Conservation (phyloP, 2,888 invertebrate genomes). For the Hartigia nigra region DNA sequence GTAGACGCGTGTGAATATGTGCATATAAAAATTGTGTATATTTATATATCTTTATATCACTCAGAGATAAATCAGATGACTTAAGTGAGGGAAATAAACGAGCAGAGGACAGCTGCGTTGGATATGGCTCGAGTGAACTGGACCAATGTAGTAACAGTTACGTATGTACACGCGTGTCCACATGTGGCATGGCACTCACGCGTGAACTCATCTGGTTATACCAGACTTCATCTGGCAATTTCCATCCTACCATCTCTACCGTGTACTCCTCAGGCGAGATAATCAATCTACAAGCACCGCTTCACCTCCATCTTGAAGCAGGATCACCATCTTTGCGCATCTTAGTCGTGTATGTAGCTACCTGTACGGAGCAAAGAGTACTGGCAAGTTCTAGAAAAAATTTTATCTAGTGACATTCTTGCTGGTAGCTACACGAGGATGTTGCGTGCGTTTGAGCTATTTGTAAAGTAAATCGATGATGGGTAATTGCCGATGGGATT, state of each 20-base stretch:
- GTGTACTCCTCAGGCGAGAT: slow-evolving; percentile 40
- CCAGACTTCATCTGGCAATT: slow-evolving; percentile 9
- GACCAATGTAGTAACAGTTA: slow-evolving; percentile 24
- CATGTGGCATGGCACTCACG: background rate
- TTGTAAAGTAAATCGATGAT: background rate
- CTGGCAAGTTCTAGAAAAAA: background rate
- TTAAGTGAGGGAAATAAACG: background rate
- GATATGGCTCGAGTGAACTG: slow-evolving; percentile 18
- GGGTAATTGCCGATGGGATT: background rate
- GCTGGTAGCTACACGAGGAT: background rate
- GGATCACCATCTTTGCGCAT: slow-evolving; percentile 17
- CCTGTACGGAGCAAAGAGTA: background rate
- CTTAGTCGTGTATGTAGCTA: background rate
- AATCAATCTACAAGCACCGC: slow-evolving; percentile 41
- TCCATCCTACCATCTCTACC: slow-evolving; percentile 11
- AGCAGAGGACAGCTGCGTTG: background rate
- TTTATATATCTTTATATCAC: background rate
- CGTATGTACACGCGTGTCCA: slow-evolving; percentile 23
- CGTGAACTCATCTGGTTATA: background rate
- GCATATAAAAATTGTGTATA: too few relatives aligned
- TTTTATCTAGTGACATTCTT: background rate
- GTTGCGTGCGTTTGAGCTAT: background rate
- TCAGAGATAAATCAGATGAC: background rate
- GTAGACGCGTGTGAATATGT: background rate
- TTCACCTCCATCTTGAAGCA: slow-evolving; percentile 19